phyloP scores from a whole-genome alignment of 2,113 vertebrate species.

The Gymnobelideus leadbeateri region DNA sequence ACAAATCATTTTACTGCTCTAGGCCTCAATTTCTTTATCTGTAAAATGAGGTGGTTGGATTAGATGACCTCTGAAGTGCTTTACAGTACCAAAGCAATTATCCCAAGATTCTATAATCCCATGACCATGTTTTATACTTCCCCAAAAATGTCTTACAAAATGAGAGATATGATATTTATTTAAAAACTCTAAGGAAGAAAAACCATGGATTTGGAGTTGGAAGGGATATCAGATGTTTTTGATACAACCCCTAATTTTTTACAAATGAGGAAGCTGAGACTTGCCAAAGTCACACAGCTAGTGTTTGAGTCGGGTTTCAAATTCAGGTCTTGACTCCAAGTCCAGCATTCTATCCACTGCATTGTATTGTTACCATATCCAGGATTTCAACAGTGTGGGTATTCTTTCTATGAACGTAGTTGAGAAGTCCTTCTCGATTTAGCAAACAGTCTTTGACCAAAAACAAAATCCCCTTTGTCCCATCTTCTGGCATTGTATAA shows the following conservation, averaged over 20 bases:
- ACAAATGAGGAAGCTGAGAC: not conserved
- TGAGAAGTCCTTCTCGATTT: not conserved
- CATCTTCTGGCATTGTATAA: not conserved
- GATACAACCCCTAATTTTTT: not conserved
- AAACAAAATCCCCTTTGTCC: not conserved
- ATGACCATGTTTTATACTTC: not conserved
- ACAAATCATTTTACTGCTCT: not conserved
- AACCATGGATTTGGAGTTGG: not conserved
- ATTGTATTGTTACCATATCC: no score
- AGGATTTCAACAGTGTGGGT: not conserved
- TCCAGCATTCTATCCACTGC: not conserved
- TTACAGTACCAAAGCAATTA: no score
- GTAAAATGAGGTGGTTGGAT: not conserved
- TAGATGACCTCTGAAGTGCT: not conserved
- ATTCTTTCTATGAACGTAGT: not conserved
- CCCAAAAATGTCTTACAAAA: not conserved
- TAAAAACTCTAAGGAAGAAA: not conserved
- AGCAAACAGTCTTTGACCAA: not conserved
- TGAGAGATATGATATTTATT: not conserved
- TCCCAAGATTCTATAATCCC: not conserved
- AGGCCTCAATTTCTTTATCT: not conserved
- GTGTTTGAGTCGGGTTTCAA: not conserved
- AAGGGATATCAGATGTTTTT: not conserved
- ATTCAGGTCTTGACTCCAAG: not conserved
- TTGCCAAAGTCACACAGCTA: not conserved